Percentiles rank a stretch among this genome's conserved stretches.
These are phyloP conservation scores for Sus cebifrons DNA, from an alignment of 2,797 vertebrate species.

Conservation along the genomic window DNA sequence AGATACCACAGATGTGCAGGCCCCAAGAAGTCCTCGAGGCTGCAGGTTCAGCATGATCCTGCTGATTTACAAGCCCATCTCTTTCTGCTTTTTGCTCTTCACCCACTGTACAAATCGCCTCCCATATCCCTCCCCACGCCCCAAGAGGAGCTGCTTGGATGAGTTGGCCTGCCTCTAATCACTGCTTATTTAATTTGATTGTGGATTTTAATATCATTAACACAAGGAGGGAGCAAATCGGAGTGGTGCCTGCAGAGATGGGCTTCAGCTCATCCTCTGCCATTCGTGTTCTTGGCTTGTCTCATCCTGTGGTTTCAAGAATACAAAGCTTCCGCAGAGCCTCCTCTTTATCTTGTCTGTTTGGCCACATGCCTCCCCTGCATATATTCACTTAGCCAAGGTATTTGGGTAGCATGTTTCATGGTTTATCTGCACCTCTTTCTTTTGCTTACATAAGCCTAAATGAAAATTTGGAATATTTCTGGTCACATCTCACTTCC, in stretches of 20 bases:
- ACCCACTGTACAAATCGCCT: neutral
- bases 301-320: neutral
- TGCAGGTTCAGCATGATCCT: neutral
- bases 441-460: neutral
- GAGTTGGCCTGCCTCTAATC: slow-evolving; percentile 53
- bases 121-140: neutral
- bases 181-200: slow-evolving; percentile 58
- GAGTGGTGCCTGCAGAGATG: neutral
- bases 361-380: neutral
- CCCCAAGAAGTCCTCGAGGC: neutral
- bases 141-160: neutral
- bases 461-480: neutral
- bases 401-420: neutral
- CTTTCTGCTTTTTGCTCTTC: neutral
- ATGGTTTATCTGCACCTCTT: neutral
- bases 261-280: neutral
- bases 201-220: slow-evolving; percentile 68
- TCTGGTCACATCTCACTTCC: neutral
- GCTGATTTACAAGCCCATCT: neutral
- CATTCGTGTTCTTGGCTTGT: neutral
- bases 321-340: neutral
- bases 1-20: neutral
- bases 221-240: neutral
- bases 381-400: no score
- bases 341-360: neutral